Evolutionary conservation across 2,113 vertebrate genomes (phyloP).

Genomic region (Saimiri boliviensis): DNA sequence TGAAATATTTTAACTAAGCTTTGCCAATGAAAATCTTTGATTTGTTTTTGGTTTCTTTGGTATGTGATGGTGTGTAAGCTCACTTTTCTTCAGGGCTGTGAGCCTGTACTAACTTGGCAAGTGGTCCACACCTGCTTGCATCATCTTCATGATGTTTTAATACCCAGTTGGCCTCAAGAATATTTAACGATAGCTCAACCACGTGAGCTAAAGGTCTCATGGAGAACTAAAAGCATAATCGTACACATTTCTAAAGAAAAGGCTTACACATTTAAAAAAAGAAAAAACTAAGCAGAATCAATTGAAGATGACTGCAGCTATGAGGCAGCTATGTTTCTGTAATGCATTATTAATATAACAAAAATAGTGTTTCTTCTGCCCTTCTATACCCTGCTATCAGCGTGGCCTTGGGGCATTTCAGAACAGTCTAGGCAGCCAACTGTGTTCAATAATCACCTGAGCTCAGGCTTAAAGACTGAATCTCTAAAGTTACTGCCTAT

Average conservation of each 20-base stretch:
- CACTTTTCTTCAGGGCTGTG: not conserved
- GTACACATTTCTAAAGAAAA: not conserved
- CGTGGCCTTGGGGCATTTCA: not conserved
- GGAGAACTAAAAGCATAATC: not conserved
- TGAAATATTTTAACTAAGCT: slow-evolving; percentile 31
- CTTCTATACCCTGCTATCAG: not conserved
- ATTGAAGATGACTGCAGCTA: not conserved
- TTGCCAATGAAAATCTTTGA: slow-evolving; percentile 55
- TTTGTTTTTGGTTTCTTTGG: slow-evolving; percentile 40
- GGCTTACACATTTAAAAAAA: not conserved
- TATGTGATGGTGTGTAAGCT: not conserved
- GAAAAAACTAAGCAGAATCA: not conserved
- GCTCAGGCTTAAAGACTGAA: not conserved
- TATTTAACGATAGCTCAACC: not conserved
- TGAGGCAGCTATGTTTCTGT: not conserved
- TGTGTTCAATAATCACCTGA: not conserved
- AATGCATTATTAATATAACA: not conserved
- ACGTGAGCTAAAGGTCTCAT: not conserved
- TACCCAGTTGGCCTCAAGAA: not conserved
- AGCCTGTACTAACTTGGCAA: not conserved
- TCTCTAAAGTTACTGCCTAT: not conserved
- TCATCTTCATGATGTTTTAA: slow-evolving; percentile 8
- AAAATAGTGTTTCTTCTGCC: not conserved
- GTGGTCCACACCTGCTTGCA: not conserved
- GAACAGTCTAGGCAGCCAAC: not conserved